Evolutionary conservation across 2,113 vertebrate species (phyloP).

Genomic region (Oreochromis spilurus): DNA sequence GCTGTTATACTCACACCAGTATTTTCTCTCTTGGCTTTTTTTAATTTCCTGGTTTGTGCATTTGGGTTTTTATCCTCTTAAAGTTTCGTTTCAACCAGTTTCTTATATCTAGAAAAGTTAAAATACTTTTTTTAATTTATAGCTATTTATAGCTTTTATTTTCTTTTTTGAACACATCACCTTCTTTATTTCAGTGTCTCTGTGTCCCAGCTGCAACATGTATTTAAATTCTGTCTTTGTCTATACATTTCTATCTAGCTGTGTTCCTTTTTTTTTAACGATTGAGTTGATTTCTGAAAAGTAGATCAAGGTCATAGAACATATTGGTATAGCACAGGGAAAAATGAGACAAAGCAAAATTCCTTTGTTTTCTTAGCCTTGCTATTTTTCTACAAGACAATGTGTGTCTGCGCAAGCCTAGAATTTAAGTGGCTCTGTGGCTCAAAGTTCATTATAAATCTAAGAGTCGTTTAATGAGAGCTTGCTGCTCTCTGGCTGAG

Average conservation of each 20-base stretch:
- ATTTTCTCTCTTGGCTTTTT: background rate
- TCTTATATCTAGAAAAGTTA: background rate
- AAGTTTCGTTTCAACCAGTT: background rate
- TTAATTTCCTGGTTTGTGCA: background rate
- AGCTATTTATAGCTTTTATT: background rate
- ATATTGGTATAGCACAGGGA: slow-evolving; percentile 2
- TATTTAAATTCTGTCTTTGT: background rate
- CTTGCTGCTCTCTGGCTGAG: background rate
- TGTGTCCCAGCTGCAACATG: background rate
- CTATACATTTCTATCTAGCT: background rate
- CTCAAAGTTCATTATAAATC: slow-evolving; percentile 11
- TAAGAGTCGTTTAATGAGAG: background rate
- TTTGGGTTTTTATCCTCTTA: background rate
- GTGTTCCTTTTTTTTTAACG: background rate
- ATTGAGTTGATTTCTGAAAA: background rate
- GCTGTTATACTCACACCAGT: background rate
- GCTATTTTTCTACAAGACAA: background rate
- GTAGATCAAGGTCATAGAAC: slow-evolving; percentile 36
- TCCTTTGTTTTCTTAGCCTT: background rate
- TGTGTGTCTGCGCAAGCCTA: background rate
- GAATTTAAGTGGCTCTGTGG: background rate
- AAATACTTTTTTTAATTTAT: background rate
- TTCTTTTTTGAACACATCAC: background rate
- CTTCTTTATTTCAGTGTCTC: background rate
- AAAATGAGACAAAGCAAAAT: background rate